Percentiles rank a stretch among this genome's conserved stretches.
Evolutionary conservation across 2,797 vertebrate species (phyloP).

Genomic region (Glyptemys insculpta): DNA sequence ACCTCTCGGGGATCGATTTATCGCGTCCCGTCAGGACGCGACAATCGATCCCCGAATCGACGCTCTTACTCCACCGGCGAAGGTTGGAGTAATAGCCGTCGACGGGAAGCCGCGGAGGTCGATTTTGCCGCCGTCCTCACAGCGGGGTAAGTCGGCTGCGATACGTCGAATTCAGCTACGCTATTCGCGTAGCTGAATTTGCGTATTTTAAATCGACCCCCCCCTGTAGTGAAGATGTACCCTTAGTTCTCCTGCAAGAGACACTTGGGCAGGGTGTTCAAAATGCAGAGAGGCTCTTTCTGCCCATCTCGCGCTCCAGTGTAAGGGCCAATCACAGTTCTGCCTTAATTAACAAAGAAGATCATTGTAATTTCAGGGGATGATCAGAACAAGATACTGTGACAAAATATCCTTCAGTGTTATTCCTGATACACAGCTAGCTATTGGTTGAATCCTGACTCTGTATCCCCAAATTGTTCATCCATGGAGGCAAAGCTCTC

Average conservation of each 20-base stretch:
- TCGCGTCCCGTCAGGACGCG: too few species aligned
- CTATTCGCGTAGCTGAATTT: too few species aligned
- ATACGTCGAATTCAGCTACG: too few species aligned
- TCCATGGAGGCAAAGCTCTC: not conserved
- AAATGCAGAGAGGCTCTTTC: not conserved
- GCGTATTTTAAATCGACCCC: too few species aligned
- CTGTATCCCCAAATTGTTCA: rapidly evolving
- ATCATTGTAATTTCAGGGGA: rapidly evolving
- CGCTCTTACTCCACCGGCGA: too few species aligned
- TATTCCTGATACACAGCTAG: not conserved
- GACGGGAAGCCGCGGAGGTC: too few species aligned
- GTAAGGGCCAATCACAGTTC: not conserved
- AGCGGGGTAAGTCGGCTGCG: too few species aligned
- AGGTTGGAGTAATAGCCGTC: too few species aligned
- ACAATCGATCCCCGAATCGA: too few species aligned
- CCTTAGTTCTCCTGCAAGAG: rapidly evolving
- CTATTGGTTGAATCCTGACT: not conserved
- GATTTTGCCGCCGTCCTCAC: too few species aligned
- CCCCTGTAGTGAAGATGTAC: too few species aligned
- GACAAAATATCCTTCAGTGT: not conserved
- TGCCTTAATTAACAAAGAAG: not conserved
- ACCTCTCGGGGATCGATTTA: too few species aligned
- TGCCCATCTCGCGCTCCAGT: not conserved
- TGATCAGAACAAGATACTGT: not conserved
- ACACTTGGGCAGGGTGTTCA: not conserved